Conservation (phyloP, 2,888 invertebrate genomes). For the Theretra japonica region DNA sequence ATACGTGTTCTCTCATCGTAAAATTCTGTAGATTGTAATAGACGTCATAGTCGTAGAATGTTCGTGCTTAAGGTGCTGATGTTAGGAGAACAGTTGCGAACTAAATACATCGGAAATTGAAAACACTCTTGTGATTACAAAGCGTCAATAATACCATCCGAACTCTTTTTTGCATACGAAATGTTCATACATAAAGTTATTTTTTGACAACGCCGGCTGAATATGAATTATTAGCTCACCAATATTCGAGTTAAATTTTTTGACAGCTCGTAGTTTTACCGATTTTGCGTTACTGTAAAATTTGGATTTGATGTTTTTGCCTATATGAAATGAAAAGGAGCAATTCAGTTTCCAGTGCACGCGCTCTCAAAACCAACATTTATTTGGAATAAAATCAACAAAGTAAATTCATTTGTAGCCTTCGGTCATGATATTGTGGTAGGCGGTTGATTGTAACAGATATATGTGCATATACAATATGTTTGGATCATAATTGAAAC, state of each 20-base stretch:
- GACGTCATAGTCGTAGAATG: background rate
- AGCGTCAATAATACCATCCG: background rate
- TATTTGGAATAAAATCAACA: background rate
- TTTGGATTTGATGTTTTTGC: background rate
- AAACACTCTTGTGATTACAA: background rate
- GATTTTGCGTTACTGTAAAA: background rate
- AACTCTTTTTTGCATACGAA: background rate
- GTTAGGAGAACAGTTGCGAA: background rate
- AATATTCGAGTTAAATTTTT: constrained; percentile 1
- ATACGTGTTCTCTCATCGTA: no score
- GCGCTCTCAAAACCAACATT: background rate
- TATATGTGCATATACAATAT: no score
- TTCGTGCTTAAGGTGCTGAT: background rate
- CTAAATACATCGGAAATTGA: background rate
- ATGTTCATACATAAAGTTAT: background rate
- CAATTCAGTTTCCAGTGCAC: background rate
- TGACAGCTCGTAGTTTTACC: background rate
- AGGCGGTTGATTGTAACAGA: background rate
- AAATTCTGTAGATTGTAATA: background rate
- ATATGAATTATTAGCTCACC: constrained; percentile 1
- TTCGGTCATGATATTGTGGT: background rate
- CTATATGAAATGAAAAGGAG: background rate
- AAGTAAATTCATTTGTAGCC: background rate
- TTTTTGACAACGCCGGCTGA: background rate
- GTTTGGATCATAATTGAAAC: background rate